Conservation (phyloP, 2,113 vertebrate genomes). For the Quiscalus mexicanus region DNA sequence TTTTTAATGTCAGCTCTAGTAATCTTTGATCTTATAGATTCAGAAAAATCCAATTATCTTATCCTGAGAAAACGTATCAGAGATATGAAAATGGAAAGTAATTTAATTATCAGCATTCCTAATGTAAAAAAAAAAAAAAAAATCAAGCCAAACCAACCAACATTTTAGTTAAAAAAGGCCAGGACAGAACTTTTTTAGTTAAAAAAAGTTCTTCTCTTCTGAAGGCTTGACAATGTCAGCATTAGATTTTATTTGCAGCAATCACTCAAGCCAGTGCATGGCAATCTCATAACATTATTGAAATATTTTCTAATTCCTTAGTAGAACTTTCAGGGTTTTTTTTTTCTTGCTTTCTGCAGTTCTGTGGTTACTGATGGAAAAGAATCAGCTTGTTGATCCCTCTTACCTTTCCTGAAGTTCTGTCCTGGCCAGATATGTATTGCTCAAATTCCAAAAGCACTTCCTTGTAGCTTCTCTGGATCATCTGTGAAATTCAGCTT, state of each 20-base stretch:
- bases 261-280: background rate
- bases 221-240: background rate
- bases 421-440: background rate
- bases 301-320: background rate
- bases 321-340: background rate
- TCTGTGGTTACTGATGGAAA: background rate
- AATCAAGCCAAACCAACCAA: background rate
- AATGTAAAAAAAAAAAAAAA: background rate
- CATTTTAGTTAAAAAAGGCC: background rate
- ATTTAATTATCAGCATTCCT: background rate
- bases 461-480: background rate
- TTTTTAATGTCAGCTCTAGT: background rate
- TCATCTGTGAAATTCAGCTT: background rate
- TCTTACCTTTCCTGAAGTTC: background rate
- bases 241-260: background rate
- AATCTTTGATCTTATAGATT: background rate
- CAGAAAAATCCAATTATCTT: background rate
- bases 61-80: background rate
- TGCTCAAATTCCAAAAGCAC: background rate
- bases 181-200: background rate
- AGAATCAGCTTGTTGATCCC: background rate
- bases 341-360: background rate
- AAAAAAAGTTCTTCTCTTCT: background rate
- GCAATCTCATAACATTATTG: background rate
- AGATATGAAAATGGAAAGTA: background rate